Evolutionary conservation across 2,113 vertebrate species (phyloP), one percentile per base, ranked within the genome.

Genomic region (Egretta garzetta): DNA sequence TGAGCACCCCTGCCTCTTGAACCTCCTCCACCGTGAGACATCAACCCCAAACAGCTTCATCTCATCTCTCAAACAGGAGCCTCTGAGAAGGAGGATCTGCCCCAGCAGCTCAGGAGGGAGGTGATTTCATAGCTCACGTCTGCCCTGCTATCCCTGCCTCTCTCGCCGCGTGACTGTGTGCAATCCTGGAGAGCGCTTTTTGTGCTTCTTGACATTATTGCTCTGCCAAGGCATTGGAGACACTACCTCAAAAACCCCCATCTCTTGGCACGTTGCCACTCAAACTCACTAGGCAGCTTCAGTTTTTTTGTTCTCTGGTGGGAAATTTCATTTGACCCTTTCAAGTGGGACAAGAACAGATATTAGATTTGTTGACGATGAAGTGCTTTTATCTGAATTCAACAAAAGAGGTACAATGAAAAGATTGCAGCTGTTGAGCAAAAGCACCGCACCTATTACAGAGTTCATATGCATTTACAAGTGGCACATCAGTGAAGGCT

Each of bases 241-340:
- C 32, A 18, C 58, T 33, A 33, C 66, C 68, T 87, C n/a, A n/a
- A n/a, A n/a, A n/a, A n/a, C n/a, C 41, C 41, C 41, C 39, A 12
- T 14, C 75, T 68, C 59, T 53, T 91, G 95, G 95, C 95, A 74
- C 0, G 0, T 39, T 91, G 95, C 87, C 96, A 91, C 70, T 59
- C 79, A 91, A 90, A 93, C 77, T 81, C 49, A 3, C 64, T 26
- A 45, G 83, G 90, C 74, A 89, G 86, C 91, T 74, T 60, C 77
- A 43, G 72, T 4, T 6, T 68, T 93, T 96, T 80, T 89, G 56
- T 91, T 83, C 91, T 75, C 92, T 86, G 81, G 86, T 96, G 94
- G 95, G 93, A 97, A 93, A 96, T 97, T 90, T 94, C 86, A 58
- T 97, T 91, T 96, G 96, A 96, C 88, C 88, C 80, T 93, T 90